Percentiles rank a stretch among this genome's conserved stretches.
These are phyloP conservation scores for Chloropsis cyanopogon DNA, from an alignment of 2,113 vertebrate genomes.

Conservation along the genomic window DNA sequence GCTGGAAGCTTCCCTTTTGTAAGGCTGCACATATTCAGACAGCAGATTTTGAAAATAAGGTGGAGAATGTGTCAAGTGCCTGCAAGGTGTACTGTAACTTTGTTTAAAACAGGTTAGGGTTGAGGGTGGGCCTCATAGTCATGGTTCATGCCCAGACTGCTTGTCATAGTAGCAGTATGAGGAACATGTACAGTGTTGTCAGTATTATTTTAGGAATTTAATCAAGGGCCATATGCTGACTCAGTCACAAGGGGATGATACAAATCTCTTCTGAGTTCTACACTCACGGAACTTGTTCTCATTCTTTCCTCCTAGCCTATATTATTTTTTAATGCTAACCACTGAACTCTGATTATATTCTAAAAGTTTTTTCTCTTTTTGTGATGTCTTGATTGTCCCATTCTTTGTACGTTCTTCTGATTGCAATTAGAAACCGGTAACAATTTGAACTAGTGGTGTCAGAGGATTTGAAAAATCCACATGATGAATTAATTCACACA, in stretches of 20 bases:
- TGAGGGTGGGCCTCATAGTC: not conserved
- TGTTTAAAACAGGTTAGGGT: not conserved
- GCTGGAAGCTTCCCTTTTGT: not conserved
- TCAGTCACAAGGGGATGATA: slow-evolving; percentile 17
- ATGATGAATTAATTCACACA: not conserved
- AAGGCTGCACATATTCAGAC: not conserved
- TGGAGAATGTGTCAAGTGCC: not conserved
- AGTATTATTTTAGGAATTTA: slow-evolving; percentile 49
- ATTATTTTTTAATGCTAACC: not conserved
- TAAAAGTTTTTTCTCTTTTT: not conserved
- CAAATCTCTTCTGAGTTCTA: not conserved
- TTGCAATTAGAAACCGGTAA: not conserved
- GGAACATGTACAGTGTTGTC: slow-evolving; percentile 8
- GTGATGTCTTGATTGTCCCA: not conserved
- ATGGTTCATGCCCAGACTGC: not conserved
- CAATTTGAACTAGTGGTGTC: not conserved
- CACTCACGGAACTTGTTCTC: not conserved
- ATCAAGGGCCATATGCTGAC: slow-evolving; percentile 20
- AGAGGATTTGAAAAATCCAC: not conserved
- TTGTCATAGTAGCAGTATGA: not conserved
- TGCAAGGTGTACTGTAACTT: slow-evolving; percentile 16
- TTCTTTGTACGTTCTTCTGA: not conserved
- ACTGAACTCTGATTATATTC: not conserved
- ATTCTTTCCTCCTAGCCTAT: not conserved
- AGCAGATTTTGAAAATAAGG: not conserved